These are phyloP conservation scores for Hexactinellida sp. DNA, from an alignment of 37 sponge, comb jelly and placozoan genomes.

Conservation along the genomic window DNA sequence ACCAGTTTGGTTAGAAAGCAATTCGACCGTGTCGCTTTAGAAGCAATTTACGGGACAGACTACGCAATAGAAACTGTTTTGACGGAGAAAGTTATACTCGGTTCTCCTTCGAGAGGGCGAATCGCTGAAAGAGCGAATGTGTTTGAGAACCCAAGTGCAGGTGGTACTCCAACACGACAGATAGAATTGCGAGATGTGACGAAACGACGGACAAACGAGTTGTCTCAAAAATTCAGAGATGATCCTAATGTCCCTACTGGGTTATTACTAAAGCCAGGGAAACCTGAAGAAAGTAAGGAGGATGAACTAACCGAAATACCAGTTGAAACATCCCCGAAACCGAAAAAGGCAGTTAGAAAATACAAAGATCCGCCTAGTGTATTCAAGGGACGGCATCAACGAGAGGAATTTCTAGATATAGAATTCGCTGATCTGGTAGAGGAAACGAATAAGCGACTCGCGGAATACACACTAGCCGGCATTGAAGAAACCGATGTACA, in stretches of 20 bases:
- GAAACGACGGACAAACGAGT: background rate
- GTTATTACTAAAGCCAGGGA: background rate
- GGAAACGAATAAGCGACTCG: background rate
- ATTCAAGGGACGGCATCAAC: background rate
- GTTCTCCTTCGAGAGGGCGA: background rate
- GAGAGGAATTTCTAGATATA: background rate
- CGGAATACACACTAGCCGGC: constrained; percentile 4
- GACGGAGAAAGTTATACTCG: background rate
- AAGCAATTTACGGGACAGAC: background rate
- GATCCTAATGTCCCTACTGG: background rate
- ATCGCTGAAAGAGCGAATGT: background rate
- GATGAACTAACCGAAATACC: no score
- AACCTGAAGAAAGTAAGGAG: background rate
- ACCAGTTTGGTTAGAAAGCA: background rate
- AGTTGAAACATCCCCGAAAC: background rate
- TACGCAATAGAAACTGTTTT: background rate
- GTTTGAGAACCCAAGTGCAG: background rate
- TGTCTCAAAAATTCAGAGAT: background rate
- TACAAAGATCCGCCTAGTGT: background rate
- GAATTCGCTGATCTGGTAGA: background rate
- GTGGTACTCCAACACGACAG: background rate
- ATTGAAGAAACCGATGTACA: background rate
- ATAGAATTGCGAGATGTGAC: background rate
- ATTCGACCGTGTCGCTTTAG: background rate
- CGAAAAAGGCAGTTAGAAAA: background rate